A percentile compares a stretch with the other conserved stretches of the same genome.
These are phyloP conservation scores for Allobates femoralis DNA, from an alignment of 2,797 vertebrate species.

Conservation along the genomic window DNA sequence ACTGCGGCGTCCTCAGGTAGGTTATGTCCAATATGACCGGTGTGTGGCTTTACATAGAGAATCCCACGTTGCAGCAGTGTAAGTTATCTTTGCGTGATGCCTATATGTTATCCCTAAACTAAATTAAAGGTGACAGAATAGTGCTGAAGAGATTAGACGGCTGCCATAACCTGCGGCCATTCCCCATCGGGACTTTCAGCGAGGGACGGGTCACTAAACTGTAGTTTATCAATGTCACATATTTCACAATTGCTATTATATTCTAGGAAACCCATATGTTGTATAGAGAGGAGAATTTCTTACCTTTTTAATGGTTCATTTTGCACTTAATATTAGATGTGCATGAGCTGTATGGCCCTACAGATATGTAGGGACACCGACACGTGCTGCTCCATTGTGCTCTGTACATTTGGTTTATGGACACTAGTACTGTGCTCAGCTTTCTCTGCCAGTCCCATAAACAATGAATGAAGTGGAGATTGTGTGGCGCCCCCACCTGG, in stretches of 20 bases:
- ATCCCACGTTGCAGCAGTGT: not conserved
- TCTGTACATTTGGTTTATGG: too few relatives aligned
- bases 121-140: conserved; percentile 15
- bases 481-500: too few relatives aligned
- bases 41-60: not conserved
- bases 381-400: too few relatives aligned
- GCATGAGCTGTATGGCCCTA: too few relatives aligned
- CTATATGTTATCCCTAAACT: not conserved
- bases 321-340: too few relatives aligned
- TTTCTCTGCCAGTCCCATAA: too few relatives aligned
- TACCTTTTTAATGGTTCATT: too few relatives aligned
- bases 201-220: conserved; percentile 33
- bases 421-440: too few relatives aligned
- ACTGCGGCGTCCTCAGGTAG: too few relatives aligned
- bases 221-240: conserved; percentile 57
- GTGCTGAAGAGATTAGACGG: conserved; percentile 19
- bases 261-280: conserved; percentile 29
- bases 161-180: not conserved
- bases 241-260: conserved; percentile 39
- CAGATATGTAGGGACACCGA: too few relatives aligned
- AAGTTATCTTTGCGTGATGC: not conserved
- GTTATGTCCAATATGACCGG: not conserved
- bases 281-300: not conserved
- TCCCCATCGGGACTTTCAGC: conserved; percentile 12
- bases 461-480: too few relatives aligned